Conservation (phyloP, 1,140 invertebrate species). For the Thaumatotibia leucotreta region DNA sequence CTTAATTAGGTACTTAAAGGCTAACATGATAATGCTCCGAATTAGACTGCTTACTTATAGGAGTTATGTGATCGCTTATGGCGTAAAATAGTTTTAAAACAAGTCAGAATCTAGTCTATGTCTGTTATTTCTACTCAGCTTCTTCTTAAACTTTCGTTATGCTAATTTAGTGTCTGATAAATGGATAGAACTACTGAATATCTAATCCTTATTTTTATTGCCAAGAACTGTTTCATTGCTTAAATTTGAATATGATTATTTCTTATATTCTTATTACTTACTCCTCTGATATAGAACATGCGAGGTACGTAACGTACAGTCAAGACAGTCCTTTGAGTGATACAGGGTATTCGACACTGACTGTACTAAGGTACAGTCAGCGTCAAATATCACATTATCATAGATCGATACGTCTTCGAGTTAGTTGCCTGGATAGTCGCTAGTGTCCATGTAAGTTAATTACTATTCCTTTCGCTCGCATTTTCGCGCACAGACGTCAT, state of each 20-base stretch:
- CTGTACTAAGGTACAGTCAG: too few species aligned
- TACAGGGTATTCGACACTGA: too few species aligned
- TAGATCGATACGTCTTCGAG: too few species aligned
- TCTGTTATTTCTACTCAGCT: background rate
- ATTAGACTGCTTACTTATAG: background rate
- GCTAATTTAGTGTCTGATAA: background rate
- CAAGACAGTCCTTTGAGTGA: too few species aligned
- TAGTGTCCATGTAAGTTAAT: too few species aligned
- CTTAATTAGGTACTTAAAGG: too few species aligned
- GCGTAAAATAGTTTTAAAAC: background rate
- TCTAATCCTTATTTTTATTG: background rate
- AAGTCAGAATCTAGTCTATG: background rate
- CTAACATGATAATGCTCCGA: background rate
- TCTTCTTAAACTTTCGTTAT: background rate
- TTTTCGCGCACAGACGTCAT: too few species aligned
- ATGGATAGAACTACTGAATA: background rate
- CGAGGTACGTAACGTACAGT: constrained; percentile 20
- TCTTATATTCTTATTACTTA: background rate
- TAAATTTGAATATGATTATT: background rate
- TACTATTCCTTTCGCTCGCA: too few species aligned
- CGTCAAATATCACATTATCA: too few species aligned
- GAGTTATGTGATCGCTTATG: background rate
- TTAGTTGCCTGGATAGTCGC: too few species aligned
- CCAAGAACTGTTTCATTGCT: background rate
- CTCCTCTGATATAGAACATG: background rate